Conservation (phyloP, 2,888 invertebrate species). For the Horisme vitalbata region DNA sequence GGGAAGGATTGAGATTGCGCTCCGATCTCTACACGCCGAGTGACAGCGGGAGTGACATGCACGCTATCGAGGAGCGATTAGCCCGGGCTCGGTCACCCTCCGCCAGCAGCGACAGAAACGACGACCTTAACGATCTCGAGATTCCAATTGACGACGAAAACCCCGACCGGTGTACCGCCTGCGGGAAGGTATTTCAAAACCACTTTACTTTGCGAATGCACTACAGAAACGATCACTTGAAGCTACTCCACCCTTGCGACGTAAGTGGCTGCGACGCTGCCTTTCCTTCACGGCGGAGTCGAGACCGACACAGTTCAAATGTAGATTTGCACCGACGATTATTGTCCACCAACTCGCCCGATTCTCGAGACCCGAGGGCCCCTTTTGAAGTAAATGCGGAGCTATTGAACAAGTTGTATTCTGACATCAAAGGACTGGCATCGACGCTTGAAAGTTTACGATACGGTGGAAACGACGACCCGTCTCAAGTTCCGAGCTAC, state of each 20-base stretch:
- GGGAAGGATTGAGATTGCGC: constrained; percentile 72
- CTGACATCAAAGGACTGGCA: constrained; percentile 86
- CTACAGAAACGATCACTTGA: constrained; percentile 95
- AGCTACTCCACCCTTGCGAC: constrained; percentile 94
- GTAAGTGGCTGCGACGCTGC: constrained; percentile 96
- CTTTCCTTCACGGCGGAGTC: constrained; percentile 91
- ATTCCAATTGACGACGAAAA: constrained; percentile 95
- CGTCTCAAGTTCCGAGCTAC: constrained; percentile 70
- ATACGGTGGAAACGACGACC: constrained; percentile 71
- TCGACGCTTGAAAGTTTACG: constrained; percentile 85
- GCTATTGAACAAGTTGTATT: constrained; percentile 91
- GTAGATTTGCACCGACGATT: constrained; percentile 79
- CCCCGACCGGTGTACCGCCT: constrained; percentile 92
- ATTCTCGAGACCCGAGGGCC: constrained; percentile 79
- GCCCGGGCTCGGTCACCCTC: constrained; percentile 79
- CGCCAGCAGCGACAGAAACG: constrained; percentile 71
- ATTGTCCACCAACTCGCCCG: constrained; percentile 71
- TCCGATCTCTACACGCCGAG: constrained; percentile 78
- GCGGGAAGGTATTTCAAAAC: constrained; percentile 94
- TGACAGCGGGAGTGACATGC: constrained; percentile 75
- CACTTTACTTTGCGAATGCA: constrained; percentile 95
- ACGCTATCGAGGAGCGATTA: constrained; percentile 77
- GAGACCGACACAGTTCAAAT: constrained; percentile 84
- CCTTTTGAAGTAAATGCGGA: constrained; percentile 89
- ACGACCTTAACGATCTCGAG: constrained; percentile 84